Base-by-base conservation (phyloP, 1,140 invertebrate genomes). In the Ceratosolen solmsi region DNA sequence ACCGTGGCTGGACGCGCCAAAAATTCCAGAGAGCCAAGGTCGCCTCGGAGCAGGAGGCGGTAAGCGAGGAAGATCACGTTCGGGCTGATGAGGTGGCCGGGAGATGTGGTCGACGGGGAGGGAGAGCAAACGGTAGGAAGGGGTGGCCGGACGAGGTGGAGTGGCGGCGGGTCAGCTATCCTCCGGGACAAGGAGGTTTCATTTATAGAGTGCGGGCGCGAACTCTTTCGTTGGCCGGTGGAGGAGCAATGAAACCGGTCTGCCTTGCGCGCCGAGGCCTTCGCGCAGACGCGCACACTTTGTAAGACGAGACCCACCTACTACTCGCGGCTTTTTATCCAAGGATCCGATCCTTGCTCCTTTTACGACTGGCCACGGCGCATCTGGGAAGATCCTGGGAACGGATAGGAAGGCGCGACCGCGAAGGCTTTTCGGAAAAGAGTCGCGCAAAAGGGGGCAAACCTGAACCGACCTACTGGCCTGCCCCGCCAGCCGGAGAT, bases 201-300 rank as follows among this genome's bases (percentile, higher is more conserved):
- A 60, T 79, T 72, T 72, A 30, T 72, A 51, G 79, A 49, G 38
- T 27, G 54, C 79, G 54, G 78, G 65, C 25, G 54, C 70, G 75
- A 65, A 22, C 72, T 72, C 70, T 56, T 33, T 13, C 38, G 51
- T 30, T 22, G 51, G 33, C n/a, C 33, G 33, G 17, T 54, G 3
- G 4, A 54, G 25, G 51, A 46, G 30, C 72, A 22, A 68, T 46
- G 17, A 60, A 80, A 80, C 79, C 79, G 79, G 79, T 80, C 79
- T 63, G 27, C 33, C 68, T 72, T 33, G 79, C 25, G 33, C 38
- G 70, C 75, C 22, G 25, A 38, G 22, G 41, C 38, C 41, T 49
- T 46, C 70, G 41, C 41, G 74, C 65, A 33, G 65, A 79, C 54
- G 63, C 54, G 36, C 68, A 51, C 70, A 51, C 70, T 49, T 58